Evolutionary conservation across 2,888 invertebrate genomes (phyloP), one percentile per base, ranked within the genome.

Genomic region (Sarcophaga variegata): DNA sequence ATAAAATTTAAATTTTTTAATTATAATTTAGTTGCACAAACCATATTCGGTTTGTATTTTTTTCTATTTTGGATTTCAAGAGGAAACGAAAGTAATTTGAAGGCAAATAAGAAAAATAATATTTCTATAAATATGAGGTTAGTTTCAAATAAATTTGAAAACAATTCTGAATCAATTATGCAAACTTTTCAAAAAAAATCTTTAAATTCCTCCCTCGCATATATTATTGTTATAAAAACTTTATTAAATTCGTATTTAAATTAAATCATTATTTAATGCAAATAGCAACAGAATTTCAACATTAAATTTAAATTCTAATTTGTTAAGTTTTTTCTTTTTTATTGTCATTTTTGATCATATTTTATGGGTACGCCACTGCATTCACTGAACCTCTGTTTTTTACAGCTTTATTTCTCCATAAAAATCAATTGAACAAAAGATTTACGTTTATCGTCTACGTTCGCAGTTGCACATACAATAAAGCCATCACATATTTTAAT

Each of bases 251-350:
- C 27, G 3, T 27, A 27, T 27, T 27, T 37, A 6, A 6, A 37
- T 37, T 37, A 8, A 37, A 37, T 37, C 37, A 6, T 37, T 14
- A 49, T 6, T 49, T 49, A 14, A 49, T 14, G 14, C 14, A 49
- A 49, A 14, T 14, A 49, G 3, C 4, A 47, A 20, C 1, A 8
- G 17, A 70, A 10, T 70, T 64, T 54, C 20, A 64, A 75, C 60
- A 83, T 77, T 77, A 60, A 72, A 77, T 83, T 77, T 83, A 77
- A 67, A 83, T 77, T 83, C 71, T 77, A 72, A 83, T 77, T 71
- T 54, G 66, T 72, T 83, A 77, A 60, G 60, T 20, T 45, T 8
- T 71, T 64, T 14, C 25, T 75, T 47, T 14, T 54, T n/a, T 17
- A 11, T 60, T 62, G 63, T 17, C 59, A 71, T 20, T 64, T 14